Evolutionary conservation across 2,113 vertebrate genomes (phyloP).

Genomic region (Phyllostomus hastatus): DNA sequence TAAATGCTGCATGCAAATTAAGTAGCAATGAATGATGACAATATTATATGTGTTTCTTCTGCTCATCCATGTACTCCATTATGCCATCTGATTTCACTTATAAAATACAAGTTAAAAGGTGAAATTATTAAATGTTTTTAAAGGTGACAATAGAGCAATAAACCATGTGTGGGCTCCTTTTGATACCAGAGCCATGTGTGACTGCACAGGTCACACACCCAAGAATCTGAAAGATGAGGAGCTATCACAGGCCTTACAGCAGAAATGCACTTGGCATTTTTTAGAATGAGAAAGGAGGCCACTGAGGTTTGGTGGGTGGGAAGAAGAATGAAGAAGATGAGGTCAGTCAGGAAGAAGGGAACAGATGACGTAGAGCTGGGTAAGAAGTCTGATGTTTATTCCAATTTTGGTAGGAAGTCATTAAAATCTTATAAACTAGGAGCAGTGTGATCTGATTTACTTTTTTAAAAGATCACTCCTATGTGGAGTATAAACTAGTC

Average conservation of each 20-base stretch:
- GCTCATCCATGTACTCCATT: not conserved
- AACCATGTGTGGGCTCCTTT: not conserved
- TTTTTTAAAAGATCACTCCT: not conserved
- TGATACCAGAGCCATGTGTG: not conserved
- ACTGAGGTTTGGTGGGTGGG: not conserved
- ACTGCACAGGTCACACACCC: not conserved
- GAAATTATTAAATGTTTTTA: not conserved
- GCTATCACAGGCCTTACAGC: not conserved
- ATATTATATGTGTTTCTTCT: not conserved
- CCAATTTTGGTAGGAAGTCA: not conserved
- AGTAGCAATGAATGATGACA: not conserved
- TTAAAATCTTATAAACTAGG: not conserved
- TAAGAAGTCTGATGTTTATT: not conserved
- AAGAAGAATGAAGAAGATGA: not conserved
- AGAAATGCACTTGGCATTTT: not conserved
- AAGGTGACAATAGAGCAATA: not conserved
- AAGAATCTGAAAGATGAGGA: not conserved
- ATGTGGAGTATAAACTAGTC: not conserved
- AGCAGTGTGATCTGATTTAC: not conserved
- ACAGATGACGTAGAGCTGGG: not conserved
- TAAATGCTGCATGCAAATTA: not conserved
- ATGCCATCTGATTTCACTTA: not conserved
- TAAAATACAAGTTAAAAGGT: not conserved
- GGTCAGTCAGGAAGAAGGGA: not conserved
- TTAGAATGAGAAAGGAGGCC: not conserved